These are phyloP conservation scores for Psittacula echo DNA, from an alignment of 2,797 vertebrate genomes.

Conservation along the genomic window DNA sequence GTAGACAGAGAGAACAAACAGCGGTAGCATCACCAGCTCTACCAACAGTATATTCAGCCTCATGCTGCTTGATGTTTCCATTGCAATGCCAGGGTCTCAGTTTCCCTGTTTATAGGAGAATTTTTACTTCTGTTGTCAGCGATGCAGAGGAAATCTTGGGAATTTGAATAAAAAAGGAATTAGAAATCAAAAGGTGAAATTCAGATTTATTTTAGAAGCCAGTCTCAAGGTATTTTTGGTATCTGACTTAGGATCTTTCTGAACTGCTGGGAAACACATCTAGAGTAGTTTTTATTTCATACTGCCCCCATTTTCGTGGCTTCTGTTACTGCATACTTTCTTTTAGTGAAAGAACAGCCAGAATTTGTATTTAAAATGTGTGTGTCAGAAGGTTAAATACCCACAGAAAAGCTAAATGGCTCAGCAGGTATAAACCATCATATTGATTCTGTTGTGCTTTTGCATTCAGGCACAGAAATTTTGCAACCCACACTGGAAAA, in stretches of 20 bases:
- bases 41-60: background rate
- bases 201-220: background rate
- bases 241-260: background rate
- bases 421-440: constrained; percentile 16
- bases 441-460: background rate
- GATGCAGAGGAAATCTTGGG: background rate
- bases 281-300: background rate
- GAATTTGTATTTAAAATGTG: background rate
- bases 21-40: background rate
- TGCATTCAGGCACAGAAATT: background rate
- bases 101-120: background rate
- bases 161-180: background rate
- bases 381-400: background rate
- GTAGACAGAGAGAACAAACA: background rate
- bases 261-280: background rate
- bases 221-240: background rate
- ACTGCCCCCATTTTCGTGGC: background rate
- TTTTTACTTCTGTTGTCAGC: background rate
- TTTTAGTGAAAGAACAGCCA: background rate
- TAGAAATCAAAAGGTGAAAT: background rate
- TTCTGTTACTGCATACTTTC: background rate
- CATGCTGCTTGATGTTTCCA: background rate
- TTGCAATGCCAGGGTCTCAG: background rate
- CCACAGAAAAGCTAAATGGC: background rate
- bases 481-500: background rate